These are phyloP conservation scores for Lydus trimaculatus DNA, from an alignment of 2,888 invertebrate species.

Conservation along the genomic window DNA sequence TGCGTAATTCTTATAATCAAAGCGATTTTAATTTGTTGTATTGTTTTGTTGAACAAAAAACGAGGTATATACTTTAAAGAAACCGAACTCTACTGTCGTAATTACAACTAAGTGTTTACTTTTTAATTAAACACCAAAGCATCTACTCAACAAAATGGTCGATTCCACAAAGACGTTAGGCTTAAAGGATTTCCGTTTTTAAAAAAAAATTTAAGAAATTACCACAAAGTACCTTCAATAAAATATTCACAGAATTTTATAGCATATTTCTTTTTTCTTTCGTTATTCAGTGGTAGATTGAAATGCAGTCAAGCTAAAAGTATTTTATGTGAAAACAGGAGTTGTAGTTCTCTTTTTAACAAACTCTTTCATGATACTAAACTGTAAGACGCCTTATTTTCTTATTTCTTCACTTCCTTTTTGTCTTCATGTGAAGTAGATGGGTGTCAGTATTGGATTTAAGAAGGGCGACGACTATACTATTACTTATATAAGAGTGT, in stretches of 20 bases:
- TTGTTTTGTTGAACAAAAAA: not conserved
- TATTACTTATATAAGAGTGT: not conserved
- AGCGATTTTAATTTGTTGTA: not conserved
- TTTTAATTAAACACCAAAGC: constrained; percentile 11
- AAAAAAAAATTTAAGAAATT: constrained; percentile 51
- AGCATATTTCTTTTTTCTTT: constrained; percentile 30
- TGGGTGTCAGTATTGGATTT: constrained; percentile 56
- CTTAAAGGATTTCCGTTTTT: constrained; percentile 42
- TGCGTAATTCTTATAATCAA: not conserved
- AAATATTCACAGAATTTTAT: constrained; percentile 51
- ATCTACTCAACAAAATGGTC: not conserved
- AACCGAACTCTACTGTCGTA: not conserved
- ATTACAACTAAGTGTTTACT: constrained; percentile 4
- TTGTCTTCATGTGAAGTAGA: constrained; percentile 52
- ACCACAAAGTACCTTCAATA: constrained; percentile 52
- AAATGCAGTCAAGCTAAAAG: constrained; percentile 42
- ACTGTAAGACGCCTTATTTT: constrained; percentile 51
- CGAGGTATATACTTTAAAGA: not conserved
- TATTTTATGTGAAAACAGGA: constrained; percentile 24
- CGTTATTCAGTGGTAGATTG: constrained; percentile 52
- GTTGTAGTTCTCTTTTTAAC: constrained; percentile 45
- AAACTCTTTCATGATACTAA: constrained; percentile 46
- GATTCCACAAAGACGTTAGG: constrained; percentile 10
- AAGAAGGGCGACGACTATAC: constrained; percentile 23
- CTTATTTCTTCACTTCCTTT: constrained; percentile 48